Conservation (phyloP, 2,113 vertebrate species). For the Pomatorhinus ruficollis region DNA sequence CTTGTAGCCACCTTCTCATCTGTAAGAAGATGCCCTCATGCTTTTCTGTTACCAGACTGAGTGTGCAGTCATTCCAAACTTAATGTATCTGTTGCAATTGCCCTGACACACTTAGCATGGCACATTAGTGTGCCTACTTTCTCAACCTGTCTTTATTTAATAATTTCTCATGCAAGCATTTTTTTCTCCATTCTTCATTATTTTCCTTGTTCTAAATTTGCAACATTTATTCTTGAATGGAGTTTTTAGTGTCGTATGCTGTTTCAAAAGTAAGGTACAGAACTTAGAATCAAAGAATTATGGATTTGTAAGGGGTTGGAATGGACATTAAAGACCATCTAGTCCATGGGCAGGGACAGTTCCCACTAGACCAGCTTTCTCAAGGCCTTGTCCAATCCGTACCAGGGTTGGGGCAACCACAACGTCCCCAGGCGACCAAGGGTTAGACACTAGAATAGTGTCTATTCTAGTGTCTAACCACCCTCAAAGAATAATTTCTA, state of each 20-base stretch:
- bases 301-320: neutral
- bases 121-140: neutral
- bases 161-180: neutral
- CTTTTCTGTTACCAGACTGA: neutral
- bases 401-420: neutral
- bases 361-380: neutral
- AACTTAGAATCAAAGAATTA: neutral
- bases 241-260: fast-evolving
- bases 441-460: neutral
- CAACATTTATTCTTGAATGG: neutral
- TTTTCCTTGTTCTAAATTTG: neutral
- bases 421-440: too few species aligned
- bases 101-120: neutral
- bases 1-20: neutral
- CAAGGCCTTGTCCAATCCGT: neutral
- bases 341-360: neutral
- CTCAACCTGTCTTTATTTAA: neutral
- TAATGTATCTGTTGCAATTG: neutral
- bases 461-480: too few species aligned
- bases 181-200: neutral
- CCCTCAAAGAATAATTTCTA: neutral
- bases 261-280: neutral
- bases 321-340: neutral
- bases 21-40: neutral
- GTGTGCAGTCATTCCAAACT: neutral